Conservation (phyloP, 1,140 invertebrate species). For the Drosophila lowei region DNA sequence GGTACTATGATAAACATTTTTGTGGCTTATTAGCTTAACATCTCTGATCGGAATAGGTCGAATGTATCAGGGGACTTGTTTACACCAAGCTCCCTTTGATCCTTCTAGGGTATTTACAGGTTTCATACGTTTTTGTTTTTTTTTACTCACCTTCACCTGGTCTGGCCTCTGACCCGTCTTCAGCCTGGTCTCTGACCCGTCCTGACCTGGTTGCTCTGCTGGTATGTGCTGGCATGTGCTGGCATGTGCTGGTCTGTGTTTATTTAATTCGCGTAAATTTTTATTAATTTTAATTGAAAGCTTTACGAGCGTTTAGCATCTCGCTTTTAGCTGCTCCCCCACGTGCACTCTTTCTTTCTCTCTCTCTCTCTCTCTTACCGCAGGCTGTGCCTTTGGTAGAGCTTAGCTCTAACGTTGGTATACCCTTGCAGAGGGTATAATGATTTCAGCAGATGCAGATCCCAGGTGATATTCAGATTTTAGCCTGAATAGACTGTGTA, state of each 20-base stretch:
- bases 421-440: background rate
- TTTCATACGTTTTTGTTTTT: background rate
- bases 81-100: too few species aligned
- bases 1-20: too few species aligned
- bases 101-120: too few species aligned
- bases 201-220: slow-evolving; percentile 1
- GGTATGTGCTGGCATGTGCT: background rate
- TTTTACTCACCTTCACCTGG: slow-evolving; percentile 1
- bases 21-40: too few species aligned
- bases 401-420: slow-evolving; percentile 36
- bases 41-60: too few species aligned
- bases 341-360: background rate
- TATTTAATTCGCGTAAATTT: slow-evolving; percentile 79
- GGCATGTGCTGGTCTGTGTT: slow-evolving; percentile 42
- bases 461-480: too few species aligned
- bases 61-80: too few species aligned
- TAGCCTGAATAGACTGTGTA: too few species aligned
- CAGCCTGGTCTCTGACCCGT: background rate
- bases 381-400: slow-evolving; percentile 61
- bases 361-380: background rate
- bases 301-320: slow-evolving; percentile 69
- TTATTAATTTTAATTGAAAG: slow-evolving; percentile 82
- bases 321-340: slow-evolving; percentile 20
- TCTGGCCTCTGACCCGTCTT: background rate
- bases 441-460: too few species aligned